Conservation (phyloP, 2,888 invertebrate genomes). For the Agriotes lineatus region DNA sequence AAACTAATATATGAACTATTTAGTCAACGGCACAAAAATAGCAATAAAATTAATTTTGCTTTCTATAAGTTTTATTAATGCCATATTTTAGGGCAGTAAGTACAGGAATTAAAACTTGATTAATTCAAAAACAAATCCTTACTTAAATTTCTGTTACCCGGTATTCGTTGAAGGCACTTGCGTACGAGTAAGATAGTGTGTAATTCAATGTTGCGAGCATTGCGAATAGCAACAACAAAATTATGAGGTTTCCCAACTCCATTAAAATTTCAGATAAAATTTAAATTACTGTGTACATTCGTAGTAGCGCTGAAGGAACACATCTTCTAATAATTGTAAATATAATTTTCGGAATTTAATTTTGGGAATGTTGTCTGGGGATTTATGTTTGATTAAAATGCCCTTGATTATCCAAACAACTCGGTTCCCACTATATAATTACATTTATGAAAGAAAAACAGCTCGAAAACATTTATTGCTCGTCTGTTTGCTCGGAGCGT, state of each 20-base stretch:
- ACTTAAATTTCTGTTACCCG: too few relatives aligned
- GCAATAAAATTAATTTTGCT: too few relatives aligned
- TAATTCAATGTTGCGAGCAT: background rate
- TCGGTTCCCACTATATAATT: conserved; percentile 47
- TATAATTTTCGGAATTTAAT: conserved; percentile 33
- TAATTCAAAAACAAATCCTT: too few relatives aligned
- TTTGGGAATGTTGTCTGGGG: conserved; percentile 32
- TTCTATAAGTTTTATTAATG: too few relatives aligned
- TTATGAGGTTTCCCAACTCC: conserved; percentile 15
- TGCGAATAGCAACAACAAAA: conserved; percentile 3
- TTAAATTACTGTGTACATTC: conserved; percentile 4
- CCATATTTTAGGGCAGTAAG: too few relatives aligned
- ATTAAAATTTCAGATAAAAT: conserved; percentile 29
- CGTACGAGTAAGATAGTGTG: too few relatives aligned
- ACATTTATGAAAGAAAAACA: conserved; percentile 62
- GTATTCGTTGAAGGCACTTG: too few relatives aligned
- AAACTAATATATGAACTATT: too few relatives aligned
- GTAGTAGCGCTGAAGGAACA: conserved; percentile 22
- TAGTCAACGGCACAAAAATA: too few relatives aligned
- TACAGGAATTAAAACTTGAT: too few relatives aligned
- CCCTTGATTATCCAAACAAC: conserved; percentile 40
- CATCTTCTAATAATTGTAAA: conserved; percentile 33
- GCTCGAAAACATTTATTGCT: conserved; percentile 56
- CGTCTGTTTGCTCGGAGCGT: conserved; percentile 59
- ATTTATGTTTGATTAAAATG: conserved; percentile 41